These are phyloP conservation scores for Drosophila ezoana DNA, from an alignment of 2,888 invertebrate genomes.

Conservation along the genomic window DNA sequence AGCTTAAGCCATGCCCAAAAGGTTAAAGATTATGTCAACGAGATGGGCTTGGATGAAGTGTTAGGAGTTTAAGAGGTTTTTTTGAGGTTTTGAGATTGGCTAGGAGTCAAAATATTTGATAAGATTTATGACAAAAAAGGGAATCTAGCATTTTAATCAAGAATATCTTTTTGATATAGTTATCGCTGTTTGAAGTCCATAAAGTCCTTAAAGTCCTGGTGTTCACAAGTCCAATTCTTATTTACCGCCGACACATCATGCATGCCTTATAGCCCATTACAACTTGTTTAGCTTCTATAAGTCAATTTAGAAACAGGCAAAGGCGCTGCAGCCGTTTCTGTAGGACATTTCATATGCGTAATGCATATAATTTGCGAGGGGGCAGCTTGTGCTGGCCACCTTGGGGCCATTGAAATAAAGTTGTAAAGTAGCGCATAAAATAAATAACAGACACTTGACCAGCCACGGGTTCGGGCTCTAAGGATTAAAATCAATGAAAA, in stretches of 20 bases:
- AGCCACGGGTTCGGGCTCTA: conserved; percentile 25
- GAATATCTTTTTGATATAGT: too few relatives aligned
- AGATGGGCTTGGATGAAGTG: too few relatives aligned
- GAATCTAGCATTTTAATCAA: too few relatives aligned
- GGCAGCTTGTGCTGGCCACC: conserved; percentile 19
- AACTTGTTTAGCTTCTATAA: conserved; percentile 49
- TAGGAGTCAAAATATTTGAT: too few relatives aligned
- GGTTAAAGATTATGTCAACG: too few relatives aligned
- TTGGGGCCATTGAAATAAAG: conserved; percentile 72
- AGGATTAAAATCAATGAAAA: conserved; percentile 72
- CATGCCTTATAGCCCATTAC: conserved; percentile 1
- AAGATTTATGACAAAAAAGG: too few relatives aligned
- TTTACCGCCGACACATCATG: conserved; percentile 7
- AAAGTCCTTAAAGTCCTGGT: too few relatives aligned
- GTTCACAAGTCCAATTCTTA: background rate
- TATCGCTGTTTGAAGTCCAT: too few relatives aligned
- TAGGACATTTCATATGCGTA: conserved; percentile 61
- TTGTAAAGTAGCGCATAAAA: conserved; percentile 77
- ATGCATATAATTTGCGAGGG: conserved; percentile 73
- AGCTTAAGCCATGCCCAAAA: too few relatives aligned
- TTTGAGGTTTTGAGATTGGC: too few relatives aligned
- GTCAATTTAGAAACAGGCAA: conserved; percentile 65
- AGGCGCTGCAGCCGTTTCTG: conserved; percentile 10
- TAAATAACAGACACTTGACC: conserved; percentile 76
- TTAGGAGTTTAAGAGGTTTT: too few relatives aligned